phyloP scores from a whole-genome alignment of 1,140 invertebrate genomes.

The Antheraea pernyi region DNA sequence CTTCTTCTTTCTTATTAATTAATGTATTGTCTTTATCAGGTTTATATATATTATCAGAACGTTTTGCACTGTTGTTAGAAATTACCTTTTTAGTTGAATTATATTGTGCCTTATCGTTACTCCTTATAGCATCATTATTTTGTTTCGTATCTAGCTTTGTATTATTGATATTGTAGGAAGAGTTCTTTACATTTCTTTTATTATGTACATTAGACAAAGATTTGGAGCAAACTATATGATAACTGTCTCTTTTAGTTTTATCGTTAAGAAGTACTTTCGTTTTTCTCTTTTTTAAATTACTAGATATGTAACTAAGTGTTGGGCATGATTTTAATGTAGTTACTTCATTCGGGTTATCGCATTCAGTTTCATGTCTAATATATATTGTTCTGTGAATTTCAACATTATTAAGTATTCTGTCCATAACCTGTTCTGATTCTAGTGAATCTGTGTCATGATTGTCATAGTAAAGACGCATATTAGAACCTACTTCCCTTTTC shows the following conservation, averaged over 20 bases:
- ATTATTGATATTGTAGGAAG: neutral
- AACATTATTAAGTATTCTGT: neutral
- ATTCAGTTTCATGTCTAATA: neutral
- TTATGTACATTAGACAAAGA: neutral
- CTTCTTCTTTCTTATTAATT: neutral
- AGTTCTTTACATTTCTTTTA: neutral
- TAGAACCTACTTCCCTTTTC: neutral
- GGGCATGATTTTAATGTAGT: neutral
- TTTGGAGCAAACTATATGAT: neutral
- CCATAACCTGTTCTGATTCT: neutral
- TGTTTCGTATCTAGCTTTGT: neutral
- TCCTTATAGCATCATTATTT: neutral
- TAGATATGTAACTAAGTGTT: neutral
- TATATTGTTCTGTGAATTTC: neutral
- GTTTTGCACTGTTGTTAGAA: no score
- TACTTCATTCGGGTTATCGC: neutral
- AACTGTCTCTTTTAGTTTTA: neutral
- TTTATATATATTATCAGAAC: neutral
- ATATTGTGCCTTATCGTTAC: no score
- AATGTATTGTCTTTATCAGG: neutral
- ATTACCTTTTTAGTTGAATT: neutral
- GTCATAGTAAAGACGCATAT: no score
- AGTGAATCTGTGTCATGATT: neutral
- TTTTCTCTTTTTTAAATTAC: neutral
- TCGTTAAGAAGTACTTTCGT: neutral